phyloP scores from a whole-genome alignment of 2,888 invertebrate species.

The Drosophila gaucha region DNA sequence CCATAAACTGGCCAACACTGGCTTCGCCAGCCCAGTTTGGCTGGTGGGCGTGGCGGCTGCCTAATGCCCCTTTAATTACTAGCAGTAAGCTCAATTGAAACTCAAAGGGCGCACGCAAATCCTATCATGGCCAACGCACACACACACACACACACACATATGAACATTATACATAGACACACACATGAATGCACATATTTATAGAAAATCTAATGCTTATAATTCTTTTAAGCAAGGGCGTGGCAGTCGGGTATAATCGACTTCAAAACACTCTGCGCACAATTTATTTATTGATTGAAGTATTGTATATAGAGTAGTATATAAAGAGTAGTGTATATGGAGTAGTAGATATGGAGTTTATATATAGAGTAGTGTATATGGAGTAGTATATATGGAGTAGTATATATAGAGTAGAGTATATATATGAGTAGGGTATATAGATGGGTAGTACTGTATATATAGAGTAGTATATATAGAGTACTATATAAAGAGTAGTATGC shows the following conservation, averaged over 20 bases:
- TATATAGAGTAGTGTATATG: no score
- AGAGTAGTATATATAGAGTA: no score
- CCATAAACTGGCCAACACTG: slow-evolving; percentile 47
- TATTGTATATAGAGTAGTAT: no score
- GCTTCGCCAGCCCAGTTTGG: neutral
- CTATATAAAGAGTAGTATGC: no score
- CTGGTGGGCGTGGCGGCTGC: slow-evolving; percentile 17
- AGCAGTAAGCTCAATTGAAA: slow-evolving; percentile 42
- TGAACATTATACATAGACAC: neutral
- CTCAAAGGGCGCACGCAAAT: slow-evolving; percentile 28
- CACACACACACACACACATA: neutral
- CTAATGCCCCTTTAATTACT: slow-evolving; percentile 42
- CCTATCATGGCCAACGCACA: neutral
- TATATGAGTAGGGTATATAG: no score
- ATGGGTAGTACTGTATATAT: no score
- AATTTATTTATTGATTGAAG: no score
- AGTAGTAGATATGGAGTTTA: no score
- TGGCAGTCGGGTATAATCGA: neutral
- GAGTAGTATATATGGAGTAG: no score
- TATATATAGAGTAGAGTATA: no score
- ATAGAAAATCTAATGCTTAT: neutral
- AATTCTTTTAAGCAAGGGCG: neutral
- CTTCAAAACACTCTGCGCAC: no score
- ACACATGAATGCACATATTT: neutral
- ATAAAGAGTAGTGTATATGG: no score